These are phyloP conservation scores for Meloidogyne exigua DNA, from an alignment of 1,140 invertebrate genomes.

Conservation along the genomic window DNA sequence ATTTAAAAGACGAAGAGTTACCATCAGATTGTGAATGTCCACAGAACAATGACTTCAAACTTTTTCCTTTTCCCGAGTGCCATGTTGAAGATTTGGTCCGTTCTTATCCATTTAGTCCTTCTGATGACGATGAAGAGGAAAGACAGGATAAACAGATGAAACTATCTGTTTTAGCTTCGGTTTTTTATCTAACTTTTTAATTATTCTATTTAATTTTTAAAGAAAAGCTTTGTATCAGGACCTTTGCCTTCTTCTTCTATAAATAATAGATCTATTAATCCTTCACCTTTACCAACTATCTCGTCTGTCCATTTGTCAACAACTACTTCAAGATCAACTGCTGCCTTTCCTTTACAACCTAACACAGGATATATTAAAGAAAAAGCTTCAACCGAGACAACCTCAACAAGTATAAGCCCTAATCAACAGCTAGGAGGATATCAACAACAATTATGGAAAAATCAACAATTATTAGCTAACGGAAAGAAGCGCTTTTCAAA, in stretches of 20 bases:
- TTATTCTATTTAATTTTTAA: background rate
- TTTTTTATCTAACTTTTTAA: background rate
- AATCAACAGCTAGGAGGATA: background rate
- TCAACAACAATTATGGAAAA: background rate
- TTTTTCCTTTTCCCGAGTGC: constrained; percentile 15
- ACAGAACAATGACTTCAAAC: constrained; percentile 28
- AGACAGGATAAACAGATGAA: background rate
- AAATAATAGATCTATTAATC: background rate
- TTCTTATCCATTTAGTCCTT: background rate
- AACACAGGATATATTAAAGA: background rate
- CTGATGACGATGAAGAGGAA: constrained; percentile 4
- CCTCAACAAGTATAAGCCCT: background rate
- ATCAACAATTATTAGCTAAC: background rate
- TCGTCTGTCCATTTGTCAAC: background rate
- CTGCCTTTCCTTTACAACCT: background rate
- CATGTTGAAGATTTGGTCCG: background rate
- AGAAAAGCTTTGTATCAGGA: background rate
- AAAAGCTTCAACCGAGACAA: background rate
- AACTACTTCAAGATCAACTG: background rate
- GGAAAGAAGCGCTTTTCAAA: constrained; percentile 22
- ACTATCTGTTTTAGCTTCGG: background rate
- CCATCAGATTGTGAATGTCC: constrained; percentile 33
- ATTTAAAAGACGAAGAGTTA: constrained; percentile 33
- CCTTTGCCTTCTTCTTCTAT: background rate
- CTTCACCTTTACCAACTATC: background rate